Base-by-base conservation (phyloP, 2,888 invertebrate genomes). In the Drepanosiphum platanoidis region DNA sequence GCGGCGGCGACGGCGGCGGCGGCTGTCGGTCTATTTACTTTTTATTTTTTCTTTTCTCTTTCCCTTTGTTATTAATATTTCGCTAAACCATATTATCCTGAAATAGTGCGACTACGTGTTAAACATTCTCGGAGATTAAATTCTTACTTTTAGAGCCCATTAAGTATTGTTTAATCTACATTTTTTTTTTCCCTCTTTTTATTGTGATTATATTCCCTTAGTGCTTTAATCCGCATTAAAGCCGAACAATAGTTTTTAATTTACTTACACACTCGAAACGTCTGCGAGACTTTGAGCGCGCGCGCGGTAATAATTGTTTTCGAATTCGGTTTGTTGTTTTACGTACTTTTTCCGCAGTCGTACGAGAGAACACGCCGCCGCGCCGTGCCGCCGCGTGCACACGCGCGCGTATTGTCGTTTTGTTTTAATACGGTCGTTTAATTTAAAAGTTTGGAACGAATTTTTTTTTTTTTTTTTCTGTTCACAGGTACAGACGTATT, bases 281-380 rank as follows among this genome's bases (percentile, higher is more conserved):
- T 72, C 42, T 72, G 18, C 72, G 15, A 11, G 46, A 72, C 72
- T 72, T 72, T n/a, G n/a, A n/a, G n/a, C n/a, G n/a, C n/a, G n/a
- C 42, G 22, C 18, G 22, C 18, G 13, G 22, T 46, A 72, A 52
- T 46, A 46, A 72, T 72, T 72, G 72, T 30, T 72, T 72, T 71
- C 27, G n/a, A 71, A 71, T 71, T 71, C 15, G 27, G 36, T 39
- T 39, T 39, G 15, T 71, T 71, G 39, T 39, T 71, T n/a, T n/a
- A n/a, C n/a, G n/a, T n/a, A 39, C 39, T 71, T 27, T 71, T 39
- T n/a, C n/a, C n/a, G n/a, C n/a, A n/a, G n/a, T n/a, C n/a, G n/a
- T n/a, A n/a, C n/a, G n/a, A n/a, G n/a, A n/a, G n/a, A n/a, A n/a
- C n/a, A n/a, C n/a, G n/a, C n/a, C n/a, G n/a, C n/a, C n/a, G n/a